A percentile compares a stretch with the other conserved stretches of the same genome.
These are phyloP conservation scores for Melieria crassipennis DNA, from an alignment of 2,888 invertebrate species.

Conservation along the genomic window DNA sequence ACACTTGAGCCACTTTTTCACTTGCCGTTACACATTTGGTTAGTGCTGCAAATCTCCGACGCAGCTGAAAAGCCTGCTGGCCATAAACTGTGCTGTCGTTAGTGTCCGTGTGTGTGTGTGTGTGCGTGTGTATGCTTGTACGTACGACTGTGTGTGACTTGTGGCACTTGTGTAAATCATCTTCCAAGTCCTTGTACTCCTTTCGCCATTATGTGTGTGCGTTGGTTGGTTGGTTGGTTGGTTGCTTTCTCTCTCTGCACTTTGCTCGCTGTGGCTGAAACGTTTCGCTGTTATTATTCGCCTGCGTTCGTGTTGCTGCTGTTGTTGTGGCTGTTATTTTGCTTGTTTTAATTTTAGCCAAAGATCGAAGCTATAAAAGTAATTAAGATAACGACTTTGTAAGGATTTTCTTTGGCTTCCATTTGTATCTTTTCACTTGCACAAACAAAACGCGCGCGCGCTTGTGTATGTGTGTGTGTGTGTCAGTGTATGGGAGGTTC, in stretches of 20 bases:
- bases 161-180: conserved; percentile 23
- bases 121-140: not conserved
- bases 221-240: not conserved
- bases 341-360: conserved; percentile 31
- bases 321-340: conserved; percentile 21
- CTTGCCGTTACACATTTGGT: not conserved
- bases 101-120: conserved; percentile 13
- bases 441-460: not conserved
- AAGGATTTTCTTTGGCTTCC: conserved; percentile 20
- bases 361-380: conserved; percentile 59
- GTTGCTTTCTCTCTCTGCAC: not conserved
- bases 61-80: not conserved
- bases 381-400: conserved; percentile 61
- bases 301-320: conserved; percentile 9
- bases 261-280: conserved; percentile 7
- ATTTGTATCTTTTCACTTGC: not conserved
- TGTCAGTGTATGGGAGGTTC: not conserved
- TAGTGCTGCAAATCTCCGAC: conserved; percentile 1
- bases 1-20: conserved; percentile 30
- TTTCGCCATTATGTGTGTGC: conserved; percentile 5
- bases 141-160: not conserved
- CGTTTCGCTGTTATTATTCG: not conserved
- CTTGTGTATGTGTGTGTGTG: not conserved
- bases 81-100: not conserved
- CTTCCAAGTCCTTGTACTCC: conserved; percentile 27